Conservation (phyloP, 2,113 vertebrate genomes). For the Ginglymostoma cirratum region DNA sequence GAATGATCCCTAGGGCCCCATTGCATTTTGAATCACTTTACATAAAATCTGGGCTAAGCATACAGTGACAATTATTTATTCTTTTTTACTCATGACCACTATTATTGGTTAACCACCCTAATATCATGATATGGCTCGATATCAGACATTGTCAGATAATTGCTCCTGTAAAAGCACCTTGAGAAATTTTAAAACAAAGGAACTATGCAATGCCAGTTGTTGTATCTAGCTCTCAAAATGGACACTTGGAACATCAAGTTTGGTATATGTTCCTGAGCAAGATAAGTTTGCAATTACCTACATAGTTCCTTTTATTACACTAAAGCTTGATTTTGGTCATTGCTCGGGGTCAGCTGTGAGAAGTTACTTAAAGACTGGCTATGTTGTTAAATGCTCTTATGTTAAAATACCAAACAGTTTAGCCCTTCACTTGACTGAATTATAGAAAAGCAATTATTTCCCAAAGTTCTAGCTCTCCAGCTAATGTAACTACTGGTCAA, state of each 20-base stretch:
- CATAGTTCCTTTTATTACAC: background rate
- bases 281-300: too few species aligned
- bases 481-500: background rate
- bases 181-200: background rate
- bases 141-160: background rate
- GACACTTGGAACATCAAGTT: background rate
- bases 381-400: background rate
- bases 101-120: background rate
- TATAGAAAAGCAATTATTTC: background rate
- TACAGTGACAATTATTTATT: background rate
- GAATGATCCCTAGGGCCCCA: background rate
- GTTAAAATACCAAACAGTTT: background rate
- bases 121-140: background rate
- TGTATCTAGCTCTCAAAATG: background rate
- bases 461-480: background rate
- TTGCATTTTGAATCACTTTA: background rate
- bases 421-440: background rate
- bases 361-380: background rate
- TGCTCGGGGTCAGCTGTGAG: background rate
- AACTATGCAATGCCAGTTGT: background rate
- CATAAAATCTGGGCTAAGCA: background rate
- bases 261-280: background rate
- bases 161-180: background rate
- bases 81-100: background rate
- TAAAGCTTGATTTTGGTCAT: background rate